Conservation (phyloP, 2,888 invertebrate species). For the Bursaphelenchus okinawaensis region DNA sequence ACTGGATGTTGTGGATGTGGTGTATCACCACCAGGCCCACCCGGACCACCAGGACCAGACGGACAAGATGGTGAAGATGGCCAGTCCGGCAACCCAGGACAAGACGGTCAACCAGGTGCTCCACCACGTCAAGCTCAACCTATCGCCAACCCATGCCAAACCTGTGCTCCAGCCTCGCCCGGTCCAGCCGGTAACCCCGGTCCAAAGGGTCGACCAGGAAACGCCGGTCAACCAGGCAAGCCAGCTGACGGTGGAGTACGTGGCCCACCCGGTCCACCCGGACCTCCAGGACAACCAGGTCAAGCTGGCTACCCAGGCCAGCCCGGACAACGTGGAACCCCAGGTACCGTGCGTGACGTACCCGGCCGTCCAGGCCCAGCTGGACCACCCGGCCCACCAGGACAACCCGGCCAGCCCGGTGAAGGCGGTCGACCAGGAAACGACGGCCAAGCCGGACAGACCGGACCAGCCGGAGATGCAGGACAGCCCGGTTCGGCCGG, state of each 20-base stretch:
- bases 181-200: slow-evolving; percentile 37
- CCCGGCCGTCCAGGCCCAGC: slow-evolving; percentile 17
- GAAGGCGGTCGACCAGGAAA: slow-evolving; percentile 7
- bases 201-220: slow-evolving; percentile 14
- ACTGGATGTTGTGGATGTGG: slow-evolving; percentile 20
- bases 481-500: slow-evolving; percentile 25
- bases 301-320: slow-evolving; percentile 19
- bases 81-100: slow-evolving; percentile 39
- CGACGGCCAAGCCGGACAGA: background rate
- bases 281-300: slow-evolving; percentile 19
- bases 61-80: slow-evolving; percentile 40
- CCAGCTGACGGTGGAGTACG: slow-evolving; percentile 15
- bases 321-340: slow-evolving; percentile 28
- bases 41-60: slow-evolving; percentile 45
- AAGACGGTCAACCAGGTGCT: slow-evolving; percentile 40
- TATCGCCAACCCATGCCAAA: slow-evolving; percentile 40
- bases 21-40: slow-evolving; percentile 32
- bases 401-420: slow-evolving; percentile 11
- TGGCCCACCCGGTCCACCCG: slow-evolving; percentile 28
- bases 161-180: slow-evolving; percentile 41
- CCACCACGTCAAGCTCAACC: slow-evolving; percentile 28
- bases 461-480: background rate
- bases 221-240: slow-evolving; percentile 15
- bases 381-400: slow-evolving; percentile 31
- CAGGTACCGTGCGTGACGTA: slow-evolving; percentile 16